A percentile compares a stretch with the other conserved stretches of the same genome.
Conservation (phyloP, 2,888 invertebrate species). For the Drosophila kokeensis region DNA sequence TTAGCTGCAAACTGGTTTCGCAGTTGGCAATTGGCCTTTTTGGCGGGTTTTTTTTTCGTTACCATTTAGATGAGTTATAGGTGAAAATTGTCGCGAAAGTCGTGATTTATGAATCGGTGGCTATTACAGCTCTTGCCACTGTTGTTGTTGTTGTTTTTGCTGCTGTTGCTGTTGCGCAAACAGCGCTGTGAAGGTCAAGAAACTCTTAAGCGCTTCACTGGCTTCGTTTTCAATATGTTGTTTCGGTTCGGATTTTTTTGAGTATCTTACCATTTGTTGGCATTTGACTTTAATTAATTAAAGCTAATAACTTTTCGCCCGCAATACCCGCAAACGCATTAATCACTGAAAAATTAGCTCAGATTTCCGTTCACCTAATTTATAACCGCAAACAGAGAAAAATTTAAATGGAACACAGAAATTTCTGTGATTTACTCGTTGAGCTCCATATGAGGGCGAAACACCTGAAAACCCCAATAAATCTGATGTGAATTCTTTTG, state of each 20-base stretch:
- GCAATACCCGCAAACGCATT: slow-evolving; percentile 53
- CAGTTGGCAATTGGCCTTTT: slow-evolving; percentile 27
- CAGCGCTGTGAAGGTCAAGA: slow-evolving; percentile 66
- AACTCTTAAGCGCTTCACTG: slow-evolving; percentile 58
- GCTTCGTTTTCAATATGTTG: slow-evolving; percentile 39
- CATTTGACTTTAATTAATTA: slow-evolving; percentile 68
- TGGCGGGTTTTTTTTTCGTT: slow-evolving; percentile 58
- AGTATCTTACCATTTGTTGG: slow-evolving; percentile 19
- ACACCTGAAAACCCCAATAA: slow-evolving; percentile 14
- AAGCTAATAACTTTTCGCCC: slow-evolving; percentile 65
- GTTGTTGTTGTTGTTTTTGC: slow-evolving; percentile 5
- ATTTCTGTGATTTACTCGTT: slow-evolving; percentile 14
- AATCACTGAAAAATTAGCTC: slow-evolving; percentile 71
- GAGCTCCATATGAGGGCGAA: slow-evolving; percentile 30
- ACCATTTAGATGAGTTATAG: slow-evolving; percentile 76
- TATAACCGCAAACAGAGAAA: slow-evolving; percentile 25
- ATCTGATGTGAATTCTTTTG: slow-evolving; percentile 10
- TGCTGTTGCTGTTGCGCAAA: slow-evolving; percentile 34
- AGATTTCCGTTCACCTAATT: slow-evolving; percentile 72
- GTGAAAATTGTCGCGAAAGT: slow-evolving; percentile 80
- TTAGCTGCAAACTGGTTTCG: slow-evolving; percentile 52
- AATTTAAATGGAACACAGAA: slow-evolving; percentile 11
- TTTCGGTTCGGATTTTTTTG: slow-evolving; percentile 7
- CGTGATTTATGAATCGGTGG: slow-evolving; percentile 73
- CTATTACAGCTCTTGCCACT: slow-evolving; percentile 41